Conservation (phyloP, 2,113 vertebrate genomes). For the Cichladusa arquata region DNA sequence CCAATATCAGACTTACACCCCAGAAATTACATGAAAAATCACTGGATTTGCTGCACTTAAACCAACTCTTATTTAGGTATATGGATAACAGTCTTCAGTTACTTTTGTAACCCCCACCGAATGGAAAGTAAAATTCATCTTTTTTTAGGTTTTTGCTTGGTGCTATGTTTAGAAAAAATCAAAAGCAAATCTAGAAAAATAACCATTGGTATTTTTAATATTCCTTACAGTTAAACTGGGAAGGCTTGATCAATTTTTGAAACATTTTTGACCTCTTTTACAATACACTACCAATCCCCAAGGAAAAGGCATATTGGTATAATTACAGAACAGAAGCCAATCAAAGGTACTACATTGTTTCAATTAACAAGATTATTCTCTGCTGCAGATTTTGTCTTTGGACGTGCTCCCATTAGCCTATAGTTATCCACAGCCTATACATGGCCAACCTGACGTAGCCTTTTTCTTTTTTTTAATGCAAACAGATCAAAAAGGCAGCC, state of each 20-base stretch:
- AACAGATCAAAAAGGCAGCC: neutral
- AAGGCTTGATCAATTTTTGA: neutral
- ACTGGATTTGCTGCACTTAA: neutral
- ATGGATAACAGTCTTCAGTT: neutral
- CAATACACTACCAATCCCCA: neutral
- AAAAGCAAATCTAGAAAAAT: neutral
- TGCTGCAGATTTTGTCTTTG: neutral
- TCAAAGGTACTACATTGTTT: neutral
- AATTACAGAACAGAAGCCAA: neutral
- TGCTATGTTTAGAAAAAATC: neutral
- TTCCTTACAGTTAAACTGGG: neutral
- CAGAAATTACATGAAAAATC: neutral
- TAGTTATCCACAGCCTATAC: neutral
- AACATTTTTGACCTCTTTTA: neutral
- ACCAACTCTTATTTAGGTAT: neutral
- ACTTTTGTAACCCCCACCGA: neutral
- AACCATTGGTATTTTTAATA: neutral
- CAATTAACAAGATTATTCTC: constrained; percentile 29
- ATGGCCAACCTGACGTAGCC: neutral
- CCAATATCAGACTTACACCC: neutral
- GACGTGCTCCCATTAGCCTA: neutral
- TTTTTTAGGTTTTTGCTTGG: neutral
- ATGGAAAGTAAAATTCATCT: neutral
- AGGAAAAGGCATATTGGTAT: neutral
- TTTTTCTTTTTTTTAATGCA: neutral